These are phyloP conservation scores for Matsumurasca onukii DNA, from an alignment of 1,140 invertebrate genomes.

Conservation along the genomic window DNA sequence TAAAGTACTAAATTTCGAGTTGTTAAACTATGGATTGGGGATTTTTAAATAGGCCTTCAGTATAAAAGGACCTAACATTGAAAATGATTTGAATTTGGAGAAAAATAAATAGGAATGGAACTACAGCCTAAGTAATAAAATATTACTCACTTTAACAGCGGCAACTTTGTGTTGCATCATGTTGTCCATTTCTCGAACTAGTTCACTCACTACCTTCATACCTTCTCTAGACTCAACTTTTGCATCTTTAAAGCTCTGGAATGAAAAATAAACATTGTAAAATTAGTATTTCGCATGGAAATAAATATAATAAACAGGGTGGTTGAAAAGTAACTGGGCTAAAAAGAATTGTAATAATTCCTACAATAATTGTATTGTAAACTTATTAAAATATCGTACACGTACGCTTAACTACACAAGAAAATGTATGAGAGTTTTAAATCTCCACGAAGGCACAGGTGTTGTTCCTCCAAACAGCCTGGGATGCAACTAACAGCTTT, in stretches of 20 bases:
- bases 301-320: background rate
- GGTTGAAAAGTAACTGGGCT: background rate
- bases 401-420: background rate
- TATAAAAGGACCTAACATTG: no score
- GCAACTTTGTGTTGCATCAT: slow-evolving; percentile 85
- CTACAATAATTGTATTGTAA: background rate
- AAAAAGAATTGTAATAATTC: no score
- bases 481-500: background rate
- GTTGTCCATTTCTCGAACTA: slow-evolving; percentile 73
- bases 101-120: no score
- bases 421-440: background rate
- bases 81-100: no score
- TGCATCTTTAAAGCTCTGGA: slow-evolving; percentile 70
- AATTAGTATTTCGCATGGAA: background rate
- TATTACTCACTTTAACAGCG: slow-evolving; percentile 71
- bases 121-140: no score
- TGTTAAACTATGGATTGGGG: no score
- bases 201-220: slow-evolving; percentile 67
- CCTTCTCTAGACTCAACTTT: slow-evolving; percentile 68
- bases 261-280: slow-evolving; percentile 38
- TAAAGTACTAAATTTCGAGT: no score
- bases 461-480: background rate
- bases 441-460: no score
- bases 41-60: no score
- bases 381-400: background rate